Conservation (phyloP, 2,113 vertebrate species). For the Pyxicephalus adspersus region DNA sequence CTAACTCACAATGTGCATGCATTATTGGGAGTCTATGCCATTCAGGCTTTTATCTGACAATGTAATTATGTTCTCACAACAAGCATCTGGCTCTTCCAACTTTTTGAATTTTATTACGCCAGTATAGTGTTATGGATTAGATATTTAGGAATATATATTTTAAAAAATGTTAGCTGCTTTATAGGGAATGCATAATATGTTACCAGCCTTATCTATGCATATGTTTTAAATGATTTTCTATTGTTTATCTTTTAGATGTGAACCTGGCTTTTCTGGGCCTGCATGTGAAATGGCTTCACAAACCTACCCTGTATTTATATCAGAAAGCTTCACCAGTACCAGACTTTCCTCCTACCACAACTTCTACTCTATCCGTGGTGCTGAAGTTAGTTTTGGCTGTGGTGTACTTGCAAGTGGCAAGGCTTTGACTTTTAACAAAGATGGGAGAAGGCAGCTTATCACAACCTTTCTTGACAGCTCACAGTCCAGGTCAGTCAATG, state of each 20-base stretch:
- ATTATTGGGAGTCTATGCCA: no score
- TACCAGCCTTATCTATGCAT: no score
- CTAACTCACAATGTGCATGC: no score
- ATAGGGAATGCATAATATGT: no score
- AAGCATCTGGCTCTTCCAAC: no score
- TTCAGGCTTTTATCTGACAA: no score
- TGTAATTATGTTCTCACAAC: no score
- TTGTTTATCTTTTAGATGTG: slow-evolving; percentile 76
- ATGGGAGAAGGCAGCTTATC: slow-evolving; percentile 89
- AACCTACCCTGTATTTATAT: slow-evolving; percentile 92
- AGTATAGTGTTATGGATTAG: no score
- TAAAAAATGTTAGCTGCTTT: no score
- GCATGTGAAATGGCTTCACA: slow-evolving; percentile 94
- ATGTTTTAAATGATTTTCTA: no score
- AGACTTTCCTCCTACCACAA: slow-evolving; percentile 96
- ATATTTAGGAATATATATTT: no score
- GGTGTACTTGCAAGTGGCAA: slow-evolving; percentile 96
- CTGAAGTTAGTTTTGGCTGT: slow-evolving; percentile 95
- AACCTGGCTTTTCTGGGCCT: slow-evolving; percentile 93
- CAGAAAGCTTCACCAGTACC: slow-evolving; percentile 89
- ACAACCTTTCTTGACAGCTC: slow-evolving; percentile 94
- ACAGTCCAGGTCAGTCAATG: slow-evolving; percentile 85
- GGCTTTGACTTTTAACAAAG: slow-evolving; percentile 94
- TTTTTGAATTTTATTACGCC: no score
- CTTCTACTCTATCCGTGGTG: slow-evolving; percentile 93